Evolutionary conservation across 2,888 invertebrate genomes (phyloP), one percentile per base, ranked within the genome.

Genomic region (Tetropium fuscum): DNA sequence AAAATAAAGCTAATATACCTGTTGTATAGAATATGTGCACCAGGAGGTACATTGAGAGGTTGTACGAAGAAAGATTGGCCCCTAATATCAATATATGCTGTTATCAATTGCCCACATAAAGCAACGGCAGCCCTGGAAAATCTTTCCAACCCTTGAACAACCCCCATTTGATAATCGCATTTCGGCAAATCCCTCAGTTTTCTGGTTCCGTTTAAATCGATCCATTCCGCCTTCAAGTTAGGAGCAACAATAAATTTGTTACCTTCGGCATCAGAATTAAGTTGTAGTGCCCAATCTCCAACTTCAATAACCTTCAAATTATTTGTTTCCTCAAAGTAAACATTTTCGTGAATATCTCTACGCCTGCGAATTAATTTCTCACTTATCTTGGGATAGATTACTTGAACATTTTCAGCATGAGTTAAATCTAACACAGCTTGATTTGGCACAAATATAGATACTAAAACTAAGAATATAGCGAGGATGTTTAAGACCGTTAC

Each of bases 131-230:
- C 80, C 38, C 62, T 66, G 30, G 78, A 77, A 20, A 57, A 45
- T 20, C 36, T 60, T 63, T 71, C 67, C 45, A 76, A 61, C 43
- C 74, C 77, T 40, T 67, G 66, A 44, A 78, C 70, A 44, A 64
- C 61, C 48, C 80, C 80, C 41, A 64, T 68, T 64, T 68, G 72
- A 64, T 74, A 77, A 65, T 76, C 70, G 64, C 79, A 80, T 62
- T 66, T 57, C 40, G 45, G 48, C 15, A 54, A 36, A 30, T 53
- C 56, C 40, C 20, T 36, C 48, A 53, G 43, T 44, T 36, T 45
- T 11, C 45, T 45, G 4, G 58, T 58, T 8, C 68, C 68, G 56
- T 73, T 63, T 22, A 55, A 57, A 53, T 63, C 58, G 58, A 74
- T 60, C 76, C 77, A 75, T 58, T 76, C 72, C 22, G 71, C 69